Evolutionary conservation across 2,797 vertebrate genomes (phyloP), one percentile per base, ranked within the genome.

Genomic region (Rachycentron canadum): DNA sequence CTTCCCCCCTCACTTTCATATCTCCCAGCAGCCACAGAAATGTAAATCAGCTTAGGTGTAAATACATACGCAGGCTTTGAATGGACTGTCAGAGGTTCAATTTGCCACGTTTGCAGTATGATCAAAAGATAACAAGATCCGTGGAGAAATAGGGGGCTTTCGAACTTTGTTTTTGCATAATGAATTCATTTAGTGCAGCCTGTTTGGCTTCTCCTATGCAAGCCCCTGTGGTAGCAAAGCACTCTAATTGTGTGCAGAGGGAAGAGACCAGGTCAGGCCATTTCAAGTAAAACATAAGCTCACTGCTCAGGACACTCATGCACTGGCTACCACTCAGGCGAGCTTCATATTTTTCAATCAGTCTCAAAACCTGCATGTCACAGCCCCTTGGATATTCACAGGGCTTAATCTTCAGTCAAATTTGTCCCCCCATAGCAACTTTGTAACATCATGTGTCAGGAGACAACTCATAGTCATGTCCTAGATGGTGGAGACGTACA

Each of bases 111-210:
- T 76, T 83, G 85, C 63, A 9, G 53, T 26, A 45, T 57, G 71
- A 76, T 84, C 62, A 77, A 83, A 87, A 67, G 71, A 73, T 88
- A 82, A 88, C 84, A 81, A 82, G 80, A 80, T 52, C 63, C 6
- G 16, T 25, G 32, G 45, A 64, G 78, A 36, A 41, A 70, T 58
- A 36, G 40, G 49, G 56, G 32, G 32, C 23, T 76, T 80, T 66
- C 60, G 30, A 65, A 76, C 34, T 75, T 73, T 70, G 28, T 49
- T 65, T 76, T 59, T 69, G 63, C 70, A 80, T 80, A 78, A 79
- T 81, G 62, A 76, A 82, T 74, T 65, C 0, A 55, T 76, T 74
- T 71, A 38, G 40, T 3, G 53, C 36, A 26, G 64, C 64, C 23
- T 65, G 45, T 73, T 76, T 32, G 19, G 62, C 72, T 47, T 74